These are phyloP conservation scores for Drosophila ezoana DNA, from an alignment of 2,888 invertebrate species.

Conservation along the genomic window DNA sequence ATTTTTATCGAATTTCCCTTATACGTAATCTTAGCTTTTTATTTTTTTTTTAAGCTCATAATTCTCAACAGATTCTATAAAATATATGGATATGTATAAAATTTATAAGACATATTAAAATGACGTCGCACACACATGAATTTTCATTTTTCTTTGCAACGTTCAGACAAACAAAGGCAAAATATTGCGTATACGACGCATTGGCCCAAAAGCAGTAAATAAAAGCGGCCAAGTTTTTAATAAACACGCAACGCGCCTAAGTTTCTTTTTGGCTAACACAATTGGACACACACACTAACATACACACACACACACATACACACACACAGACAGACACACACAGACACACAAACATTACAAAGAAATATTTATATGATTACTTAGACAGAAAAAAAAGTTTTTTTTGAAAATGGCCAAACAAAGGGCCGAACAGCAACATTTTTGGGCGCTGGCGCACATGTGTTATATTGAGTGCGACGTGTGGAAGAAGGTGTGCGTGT, in stretches of 20 bases:
- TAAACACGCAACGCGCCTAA: slow-evolving; percentile 71
- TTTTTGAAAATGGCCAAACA: slow-evolving; percentile 49
- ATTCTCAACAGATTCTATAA: too few species aligned
- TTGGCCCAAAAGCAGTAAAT: slow-evolving; percentile 19
- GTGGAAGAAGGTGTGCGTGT: slow-evolving; percentile 16
- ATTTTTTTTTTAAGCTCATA: not conserved
- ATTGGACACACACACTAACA: slow-evolving; percentile 15
- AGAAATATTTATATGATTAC: slow-evolving; percentile 77
- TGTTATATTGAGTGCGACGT: slow-evolving; percentile 18
- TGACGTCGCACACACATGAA: slow-evolving; percentile 25
- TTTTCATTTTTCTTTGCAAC: slow-evolving; percentile 31
- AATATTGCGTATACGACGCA: slow-evolving; percentile 42
- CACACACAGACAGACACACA: slow-evolving; percentile 30
- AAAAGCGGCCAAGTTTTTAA: slow-evolving; percentile 68
- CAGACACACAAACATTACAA: slow-evolving; percentile 38
- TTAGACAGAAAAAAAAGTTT: slow-evolving; percentile 50
- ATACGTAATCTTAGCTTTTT: not conserved
- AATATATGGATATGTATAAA: not conserved
- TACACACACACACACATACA: slow-evolving; percentile 14
- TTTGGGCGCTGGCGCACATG: slow-evolving; percentile 30
- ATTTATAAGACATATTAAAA: not conserved
- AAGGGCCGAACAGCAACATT: slow-evolving; percentile 40
- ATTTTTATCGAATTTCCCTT: too few species aligned
- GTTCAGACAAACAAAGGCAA: slow-evolving; percentile 45
- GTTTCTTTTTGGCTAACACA: slow-evolving; percentile 17